Evolutionary conservation across 2,113 vertebrate genomes (phyloP), one percentile per base, ranked within the genome.

Genomic region (Leucoraja erinaceus): DNA sequence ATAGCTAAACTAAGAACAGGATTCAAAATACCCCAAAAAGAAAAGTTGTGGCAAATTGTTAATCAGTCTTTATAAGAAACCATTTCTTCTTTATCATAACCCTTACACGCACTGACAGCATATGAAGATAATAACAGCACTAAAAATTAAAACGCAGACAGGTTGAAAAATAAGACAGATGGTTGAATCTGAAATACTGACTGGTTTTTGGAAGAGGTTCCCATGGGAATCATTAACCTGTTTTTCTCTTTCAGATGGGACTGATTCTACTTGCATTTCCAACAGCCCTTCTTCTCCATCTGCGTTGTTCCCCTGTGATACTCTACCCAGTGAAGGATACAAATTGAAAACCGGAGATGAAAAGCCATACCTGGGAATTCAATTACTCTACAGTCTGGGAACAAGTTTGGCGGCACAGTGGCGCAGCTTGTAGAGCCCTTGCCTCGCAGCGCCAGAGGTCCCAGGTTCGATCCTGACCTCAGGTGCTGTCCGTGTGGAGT

Each of bases 131-230:
- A 88, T 88, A 59, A 63, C 16, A 66, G 61, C 25, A 18, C n/a
- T 14, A 88, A 83, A 88, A n/a, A 16, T 28, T 86, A 59, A 86
- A 61, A 83, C 22, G 61, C 18, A 56, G 20, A 83, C 47, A 56
- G 79, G 18, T n/a, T 31, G n/a, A 86, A 75, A 88, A 88, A 86
- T 79, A 83, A 83, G 14, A 88, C 83, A 63, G 59, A n/a, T 31
- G 25, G 22, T 18, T 28, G 10, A 63, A n/a, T 31, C 28, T 31
- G 59, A 63, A 88, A 88, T 88, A 66, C 59, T 31, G 63, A 61
- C 59, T 8, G 38, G 12, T 88, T 88, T 47, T 31, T 25, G 25
- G 5, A 88, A 63, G 12, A 63, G 1, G 56, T 28, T 84, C 59
- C 28, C 59, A 18, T 6, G 12, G 61, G 59, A 31, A 31, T 63